Base-by-base conservation (phyloP, 1,140 invertebrate species). In the Drosophila lacertosa region DNA sequence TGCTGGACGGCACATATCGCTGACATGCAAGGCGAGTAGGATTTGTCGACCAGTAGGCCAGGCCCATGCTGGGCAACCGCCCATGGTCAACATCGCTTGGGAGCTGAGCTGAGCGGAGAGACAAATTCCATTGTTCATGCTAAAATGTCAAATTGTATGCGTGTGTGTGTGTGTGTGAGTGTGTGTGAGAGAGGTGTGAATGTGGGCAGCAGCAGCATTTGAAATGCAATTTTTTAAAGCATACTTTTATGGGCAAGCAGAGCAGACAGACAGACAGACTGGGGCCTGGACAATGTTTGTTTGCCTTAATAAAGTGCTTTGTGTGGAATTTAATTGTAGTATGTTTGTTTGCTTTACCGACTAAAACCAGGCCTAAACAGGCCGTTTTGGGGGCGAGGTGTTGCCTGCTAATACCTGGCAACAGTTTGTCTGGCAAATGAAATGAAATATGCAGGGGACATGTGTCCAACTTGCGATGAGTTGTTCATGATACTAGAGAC, bases 361-460 rank as follows among this genome's bases (percentile, higher is more conserved):
- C 47, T 29, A 13, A 63, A 54, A 47, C 66, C 15, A 29, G 26
- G 48, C 39, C 16, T 54, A n/a, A 32, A 40, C 39, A 47, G 22
- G 9, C 40, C 40, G 26, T 22, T 2, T 9, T 3, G n/a, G 3
- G 16, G 32, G 6, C 9, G n/a, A 22, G 11, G 11, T 18, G 48
- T 6, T 16, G n/a, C 4, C 29, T 53, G 44, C 59, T 71, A 58
- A 67, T 67, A 60, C 55, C 64, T 60, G 44, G 44, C 59, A 53
- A 44, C 26, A 59, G 45, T 69, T 62, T 47, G 47, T 42, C 55
- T 69, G 66, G 59, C 44, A 70, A 70, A 74, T 74, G 66, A 74
- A 74, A 74, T 74, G 58, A 70, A 74, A 74, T 74, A 74, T 74
- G 51, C 71, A 74, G 50, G 18, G 66, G 66, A 74, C 71, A 70